Evolutionary conservation across 2,888 invertebrate genomes (phyloP).

Genomic region (Epiblema foenella): DNA sequence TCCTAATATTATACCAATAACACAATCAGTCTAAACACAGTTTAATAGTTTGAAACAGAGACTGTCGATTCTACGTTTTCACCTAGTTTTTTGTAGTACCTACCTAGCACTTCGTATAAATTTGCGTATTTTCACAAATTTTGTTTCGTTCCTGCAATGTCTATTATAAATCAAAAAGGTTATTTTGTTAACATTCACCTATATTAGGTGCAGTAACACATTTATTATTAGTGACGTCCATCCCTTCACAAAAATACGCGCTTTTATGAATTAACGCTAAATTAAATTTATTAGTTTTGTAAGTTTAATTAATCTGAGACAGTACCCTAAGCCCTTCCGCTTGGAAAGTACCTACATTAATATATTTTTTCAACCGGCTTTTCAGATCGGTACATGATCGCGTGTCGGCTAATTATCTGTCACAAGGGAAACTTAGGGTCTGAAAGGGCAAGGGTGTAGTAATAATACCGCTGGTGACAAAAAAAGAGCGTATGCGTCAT

Average conservation of each 20-base stretch:
- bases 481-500: slow-evolving; percentile 5
- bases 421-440: slow-evolving; percentile 57
- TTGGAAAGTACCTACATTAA: slow-evolving; percentile 8
- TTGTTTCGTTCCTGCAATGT: too few species aligned
- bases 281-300: slow-evolving; percentile 2
- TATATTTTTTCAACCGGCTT: slow-evolving; percentile 46
- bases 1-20: too few species aligned
- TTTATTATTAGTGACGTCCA: too few species aligned
- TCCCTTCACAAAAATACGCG: background rate
- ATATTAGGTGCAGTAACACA: too few species aligned
- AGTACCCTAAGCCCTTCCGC: slow-evolving; percentile 8
- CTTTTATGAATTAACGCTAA: background rate
- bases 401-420: slow-evolving; percentile 69
- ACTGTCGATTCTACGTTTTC: too few species aligned
- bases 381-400: slow-evolving; percentile 60
- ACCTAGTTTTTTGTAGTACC: too few species aligned
- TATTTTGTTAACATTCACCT: too few species aligned
- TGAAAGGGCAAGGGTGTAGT: slow-evolving; percentile 62
- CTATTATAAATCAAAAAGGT: too few species aligned
- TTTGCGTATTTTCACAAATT: too few species aligned
- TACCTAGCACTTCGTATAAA: too few species aligned
- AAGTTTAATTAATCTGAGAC: slow-evolving; percentile 12
- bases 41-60: too few species aligned
- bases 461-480: slow-evolving; percentile 27
- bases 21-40: too few species aligned